Base-by-base conservation (phyloP, 2,888 invertebrate species). In the Neocrepidodera transversa region DNA sequence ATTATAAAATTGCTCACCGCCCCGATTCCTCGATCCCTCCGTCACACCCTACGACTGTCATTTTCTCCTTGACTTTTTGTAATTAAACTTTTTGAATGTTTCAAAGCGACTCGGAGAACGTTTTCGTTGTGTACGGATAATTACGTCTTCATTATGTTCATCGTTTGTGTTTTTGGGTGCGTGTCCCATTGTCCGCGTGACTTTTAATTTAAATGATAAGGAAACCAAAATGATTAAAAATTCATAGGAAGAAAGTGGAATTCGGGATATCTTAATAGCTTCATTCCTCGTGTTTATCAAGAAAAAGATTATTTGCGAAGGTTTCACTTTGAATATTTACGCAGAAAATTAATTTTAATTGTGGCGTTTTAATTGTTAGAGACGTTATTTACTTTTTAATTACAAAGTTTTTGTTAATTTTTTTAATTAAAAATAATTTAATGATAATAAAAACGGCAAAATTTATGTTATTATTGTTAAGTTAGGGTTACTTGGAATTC, bases 51-150 rank as follows among this genome's bases (percentile, higher is more conserved):
- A 4, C 35, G 17, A 6, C 23, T 36, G 17, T 18, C 13, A 2
- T 14, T 32, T 14, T 3, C 43, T 16, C 26, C 54, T 47, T 26
- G 35, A 45, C 35, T 54, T 54, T 54, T 54, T 47, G 54, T 54
- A 54, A 54, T 54, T 54, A 54, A 54, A 54, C 54, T 54, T 54
- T 54, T 54, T 54, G 54, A 54, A 54, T 54, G 45, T 54, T 54
- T 54, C 36, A 45, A 54, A 54, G 35, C 54, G 35, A 32, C 35
- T 53, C 35, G 30, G 35, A 43, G 53, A 26, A 53, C 43, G 42
- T 35, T 45, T 54, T 54, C 54, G 54, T 54, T 45, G 54, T 54
- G 45, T 54, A 45, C 45, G 54, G 45, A 54, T 54, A 54, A 54
- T 54, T 54, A 54, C 54, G 36, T 54, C 54, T 54, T 54, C 54